Evolutionary conservation across 2,797 vertebrate genomes (phyloP), one percentile per base, ranked within the genome.

Genomic region (Florisuga fusca): DNA sequence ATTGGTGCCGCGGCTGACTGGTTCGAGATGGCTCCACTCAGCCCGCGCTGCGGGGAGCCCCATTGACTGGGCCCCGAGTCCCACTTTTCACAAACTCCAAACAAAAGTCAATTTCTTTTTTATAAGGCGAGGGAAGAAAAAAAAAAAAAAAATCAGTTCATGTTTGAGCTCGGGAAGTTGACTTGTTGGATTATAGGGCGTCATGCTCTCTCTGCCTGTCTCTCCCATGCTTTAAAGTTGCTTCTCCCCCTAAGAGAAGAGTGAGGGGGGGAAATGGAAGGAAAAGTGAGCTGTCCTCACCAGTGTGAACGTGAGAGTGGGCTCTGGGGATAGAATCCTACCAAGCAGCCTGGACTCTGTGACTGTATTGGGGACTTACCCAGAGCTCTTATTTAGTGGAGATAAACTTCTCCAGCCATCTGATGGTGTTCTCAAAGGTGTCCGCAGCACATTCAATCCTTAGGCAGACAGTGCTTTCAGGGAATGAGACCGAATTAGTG

Each of bases 91-190:
- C 99, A 99, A 99, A 99, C 99, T 99, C 99, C 98, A 99, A 99
- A 99, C 99, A 99, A 99, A 99, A 99, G 99, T 99, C 99, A 99
- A 99, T 99, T 99, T 99, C 99, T 99, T 99, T 99, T 99, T 99
- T 98, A 99, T 99, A 98, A 98, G 98, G 97, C 96, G 33, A 97
- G 95, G 97, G 97, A 97, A 95, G 97, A 46, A 19, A 46, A 46
- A 46, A 46, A 96, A 96, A 97, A 98, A 98, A 99, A 98, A 95
- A 95, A 97, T 97, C 98, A 97, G 98, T 98, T 98, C 97, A 97
- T 98, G 98, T 98, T 99, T 98, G 98, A 98, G 98, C 98, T 98
- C 97, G 98, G 98, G 98, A 98, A 99, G 98, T 98, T 99, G 99
- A 99, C 98, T 99, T 98, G 98, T 97, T 98, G 97, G 97, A 98